These are phyloP conservation scores for Synanthedon vespiformis DNA, from an alignment of 2,888 invertebrate genomes.

Conservation along the genomic window DNA sequence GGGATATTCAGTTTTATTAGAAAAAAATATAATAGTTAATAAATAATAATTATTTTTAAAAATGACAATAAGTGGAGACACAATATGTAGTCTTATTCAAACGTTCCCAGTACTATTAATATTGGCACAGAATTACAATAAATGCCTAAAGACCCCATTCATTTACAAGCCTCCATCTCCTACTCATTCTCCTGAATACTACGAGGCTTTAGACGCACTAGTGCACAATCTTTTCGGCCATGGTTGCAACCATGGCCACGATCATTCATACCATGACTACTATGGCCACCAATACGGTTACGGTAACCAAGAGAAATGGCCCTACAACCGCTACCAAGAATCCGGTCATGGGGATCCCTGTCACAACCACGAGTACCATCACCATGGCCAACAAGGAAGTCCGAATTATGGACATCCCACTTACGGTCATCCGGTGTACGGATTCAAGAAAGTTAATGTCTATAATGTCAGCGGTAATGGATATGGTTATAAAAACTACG, in stretches of 20 bases:
- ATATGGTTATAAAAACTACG: constrained; percentile 27
- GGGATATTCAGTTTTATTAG: no score
- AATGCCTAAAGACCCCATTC: constrained; percentile 47
- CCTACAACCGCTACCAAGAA: constrained; percentile 1
- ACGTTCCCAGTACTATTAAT: constrained; percentile 52
- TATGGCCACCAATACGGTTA: constrained; percentile 8
- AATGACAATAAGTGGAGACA: constrained; percentile 46
- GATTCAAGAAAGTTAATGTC: constrained; percentile 26
- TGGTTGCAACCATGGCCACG: constrained; percentile 7
- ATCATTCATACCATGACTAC: constrained; percentile 5
- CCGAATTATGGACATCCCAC: constrained; percentile 7
- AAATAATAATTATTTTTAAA: no score
- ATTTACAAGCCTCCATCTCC: constrained; percentile 51
- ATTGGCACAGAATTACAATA: constrained; percentile 45
- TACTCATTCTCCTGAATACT: constrained; percentile 52
- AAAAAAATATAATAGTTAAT: no score
- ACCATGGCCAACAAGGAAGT: constrained; percentile 5
- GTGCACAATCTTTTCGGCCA: constrained; percentile 36
- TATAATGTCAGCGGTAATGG: constrained; percentile 21
- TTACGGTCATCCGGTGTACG: constrained; percentile 5
- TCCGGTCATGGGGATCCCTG: constrained; percentile 8
- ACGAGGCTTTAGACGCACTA: constrained; percentile 48
- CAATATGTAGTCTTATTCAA: constrained; percentile 49
- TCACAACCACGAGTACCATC: constrained; percentile 6
- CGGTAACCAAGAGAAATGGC: constrained; percentile 1